Evolutionary conservation across 2,888 invertebrate species (phyloP).

Genomic region (Stegana nigrithorax): DNA sequence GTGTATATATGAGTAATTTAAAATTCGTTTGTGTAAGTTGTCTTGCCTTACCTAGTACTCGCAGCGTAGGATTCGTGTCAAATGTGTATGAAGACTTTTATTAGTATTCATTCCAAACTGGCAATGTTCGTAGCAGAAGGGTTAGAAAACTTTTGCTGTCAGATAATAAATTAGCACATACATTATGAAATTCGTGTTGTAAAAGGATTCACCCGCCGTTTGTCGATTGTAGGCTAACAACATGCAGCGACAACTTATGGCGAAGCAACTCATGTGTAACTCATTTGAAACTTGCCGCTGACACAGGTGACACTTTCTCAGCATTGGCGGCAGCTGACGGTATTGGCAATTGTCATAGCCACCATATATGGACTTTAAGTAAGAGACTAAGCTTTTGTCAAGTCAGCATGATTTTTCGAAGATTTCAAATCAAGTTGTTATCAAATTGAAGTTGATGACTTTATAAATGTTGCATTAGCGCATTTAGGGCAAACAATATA

Average conservation of each 20-base stretch:
- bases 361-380: no score
- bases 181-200: slow-evolving; percentile 49
- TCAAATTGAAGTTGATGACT: not conserved
- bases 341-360: no score
- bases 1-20: no score
- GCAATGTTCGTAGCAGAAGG: slow-evolving; percentile 35
- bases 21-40: no score
- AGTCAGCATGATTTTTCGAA: not conserved
- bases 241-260: not conserved
- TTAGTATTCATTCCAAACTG: no score
- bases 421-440: not conserved
- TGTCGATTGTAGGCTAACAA: not conserved
- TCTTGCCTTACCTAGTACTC: no score
- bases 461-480: not conserved
- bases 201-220: slow-evolving; percentile 41
- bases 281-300: not conserved
- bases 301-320: slow-evolving; percentile 5
- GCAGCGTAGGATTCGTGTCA: no score
- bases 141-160: slow-evolving; percentile 58
- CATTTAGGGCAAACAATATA: not conserved
- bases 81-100: no score
- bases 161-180: slow-evolving; percentile 62
- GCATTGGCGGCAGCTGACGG: not conserved
- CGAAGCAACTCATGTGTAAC: not conserved
- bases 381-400: not conserved